phyloP scores from a whole-genome alignment of 2,113 vertebrate genomes.

The Protobothrops mucrosquamatus region DNA sequence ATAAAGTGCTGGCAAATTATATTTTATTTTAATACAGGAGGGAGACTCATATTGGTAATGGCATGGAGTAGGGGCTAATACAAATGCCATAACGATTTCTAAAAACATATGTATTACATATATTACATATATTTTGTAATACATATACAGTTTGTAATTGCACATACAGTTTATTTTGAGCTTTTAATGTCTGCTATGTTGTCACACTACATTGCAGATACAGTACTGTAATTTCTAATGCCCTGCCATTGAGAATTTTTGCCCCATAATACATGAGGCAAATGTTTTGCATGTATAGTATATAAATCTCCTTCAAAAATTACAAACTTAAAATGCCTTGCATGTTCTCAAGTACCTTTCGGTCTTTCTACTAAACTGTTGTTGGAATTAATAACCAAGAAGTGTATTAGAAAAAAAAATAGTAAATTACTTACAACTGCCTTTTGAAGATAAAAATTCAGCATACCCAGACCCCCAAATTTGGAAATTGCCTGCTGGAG shows the following conservation, averaged over 20 bases:
- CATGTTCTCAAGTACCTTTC: conserved; percentile 28
- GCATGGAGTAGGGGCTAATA: conserved; percentile 22
- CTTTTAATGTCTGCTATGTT: conserved; percentile 27
- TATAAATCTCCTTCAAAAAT: conserved; percentile 32
- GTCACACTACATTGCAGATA: conserved; percentile 44
- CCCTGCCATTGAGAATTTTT: conserved; percentile 34
- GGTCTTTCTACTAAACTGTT: conserved; percentile 35
- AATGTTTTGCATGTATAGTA: conserved; percentile 31
- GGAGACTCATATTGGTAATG: not conserved
- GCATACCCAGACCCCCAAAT: not conserved
- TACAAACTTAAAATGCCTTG: conserved; percentile 24
- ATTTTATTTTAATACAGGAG: not conserved
- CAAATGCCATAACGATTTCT: conserved; percentile 31
- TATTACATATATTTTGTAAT: too few relatives aligned
- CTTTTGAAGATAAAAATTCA: conserved; percentile 7
- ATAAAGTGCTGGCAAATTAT: not conserved
- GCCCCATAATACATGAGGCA: conserved; percentile 51
- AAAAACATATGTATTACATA: conserved; percentile 38
- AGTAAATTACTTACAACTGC: conserved; percentile 20
- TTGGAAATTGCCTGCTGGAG: too few relatives aligned
- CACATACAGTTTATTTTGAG: conserved; percentile 1
- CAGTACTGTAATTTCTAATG: conserved; percentile 36
- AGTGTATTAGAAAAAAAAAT: conserved; percentile 12
- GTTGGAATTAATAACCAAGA: conserved; percentile 43
- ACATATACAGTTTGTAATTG: too few relatives aligned